Conservation (phyloP, 2,113 vertebrate genomes). For the Parus major region DNA sequence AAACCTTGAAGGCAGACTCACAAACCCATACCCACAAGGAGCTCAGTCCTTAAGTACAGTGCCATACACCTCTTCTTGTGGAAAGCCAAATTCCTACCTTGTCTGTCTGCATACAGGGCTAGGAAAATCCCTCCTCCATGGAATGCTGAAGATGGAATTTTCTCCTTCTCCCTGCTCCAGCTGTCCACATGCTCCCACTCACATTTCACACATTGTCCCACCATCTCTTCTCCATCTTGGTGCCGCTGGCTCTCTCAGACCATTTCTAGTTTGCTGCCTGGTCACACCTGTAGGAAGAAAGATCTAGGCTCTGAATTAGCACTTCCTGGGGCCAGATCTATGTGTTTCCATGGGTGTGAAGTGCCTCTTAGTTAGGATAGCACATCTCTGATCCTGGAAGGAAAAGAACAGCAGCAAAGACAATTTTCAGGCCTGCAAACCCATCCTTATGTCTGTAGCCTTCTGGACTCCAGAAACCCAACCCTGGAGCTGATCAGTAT, state of each 20-base stretch:
- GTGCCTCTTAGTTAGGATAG: background rate
- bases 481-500: background rate
- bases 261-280: background rate
- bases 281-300: background rate
- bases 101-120: background rate
- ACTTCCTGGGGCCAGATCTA: background rate
- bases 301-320: background rate
- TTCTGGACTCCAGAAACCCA: background rate
- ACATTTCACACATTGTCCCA: background rate
- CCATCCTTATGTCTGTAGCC: background rate
- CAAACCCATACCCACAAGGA: background rate
- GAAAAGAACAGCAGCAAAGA: background rate
- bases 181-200: background rate
- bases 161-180: background rate
- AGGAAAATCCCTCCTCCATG: background rate
- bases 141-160: background rate
- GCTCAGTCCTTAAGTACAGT: background rate
- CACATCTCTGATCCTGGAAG: background rate
- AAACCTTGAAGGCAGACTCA: background rate
- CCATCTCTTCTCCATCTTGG: background rate
- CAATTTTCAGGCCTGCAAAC: background rate
- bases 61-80: background rate
- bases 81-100: background rate
- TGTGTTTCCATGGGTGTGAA: background rate
- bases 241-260: background rate